phyloP scores from a whole-genome alignment of 2,113 vertebrate species.

The Jacana jacana region DNA sequence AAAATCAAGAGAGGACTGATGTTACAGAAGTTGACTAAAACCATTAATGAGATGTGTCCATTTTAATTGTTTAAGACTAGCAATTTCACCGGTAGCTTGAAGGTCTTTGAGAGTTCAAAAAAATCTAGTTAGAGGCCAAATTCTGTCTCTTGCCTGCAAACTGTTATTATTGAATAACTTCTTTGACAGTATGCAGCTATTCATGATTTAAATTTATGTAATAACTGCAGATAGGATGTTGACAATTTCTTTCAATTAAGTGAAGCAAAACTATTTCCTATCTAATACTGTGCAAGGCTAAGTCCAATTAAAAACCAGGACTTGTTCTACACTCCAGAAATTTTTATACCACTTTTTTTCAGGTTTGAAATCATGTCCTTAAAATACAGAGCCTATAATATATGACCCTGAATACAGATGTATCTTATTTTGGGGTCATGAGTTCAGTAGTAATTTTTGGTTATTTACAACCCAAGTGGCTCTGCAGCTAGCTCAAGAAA shows the following conservation, averaged over 20 bases:
- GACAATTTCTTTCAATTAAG: background rate
- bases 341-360: background rate
- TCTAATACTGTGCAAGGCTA: background rate
- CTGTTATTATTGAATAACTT: background rate
- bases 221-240: background rate
- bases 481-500: background rate
- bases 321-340: background rate
- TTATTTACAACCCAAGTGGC: background rate
- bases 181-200: background rate
- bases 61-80: constrained; percentile 1
- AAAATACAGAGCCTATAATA: background rate
- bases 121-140: background rate
- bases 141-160: background rate
- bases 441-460: background rate
- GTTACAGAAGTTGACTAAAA: background rate
- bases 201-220: background rate
- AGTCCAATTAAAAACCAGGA: background rate
- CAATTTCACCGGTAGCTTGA: background rate
- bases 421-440: background rate
- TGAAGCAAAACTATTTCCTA: background rate
- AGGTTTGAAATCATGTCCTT: background rate
- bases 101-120: background rate
- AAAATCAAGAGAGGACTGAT: background rate
- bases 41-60: background rate
- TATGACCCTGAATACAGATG: background rate